Conservation (phyloP, 2,113 vertebrate genomes). For the Grus americana region DNA sequence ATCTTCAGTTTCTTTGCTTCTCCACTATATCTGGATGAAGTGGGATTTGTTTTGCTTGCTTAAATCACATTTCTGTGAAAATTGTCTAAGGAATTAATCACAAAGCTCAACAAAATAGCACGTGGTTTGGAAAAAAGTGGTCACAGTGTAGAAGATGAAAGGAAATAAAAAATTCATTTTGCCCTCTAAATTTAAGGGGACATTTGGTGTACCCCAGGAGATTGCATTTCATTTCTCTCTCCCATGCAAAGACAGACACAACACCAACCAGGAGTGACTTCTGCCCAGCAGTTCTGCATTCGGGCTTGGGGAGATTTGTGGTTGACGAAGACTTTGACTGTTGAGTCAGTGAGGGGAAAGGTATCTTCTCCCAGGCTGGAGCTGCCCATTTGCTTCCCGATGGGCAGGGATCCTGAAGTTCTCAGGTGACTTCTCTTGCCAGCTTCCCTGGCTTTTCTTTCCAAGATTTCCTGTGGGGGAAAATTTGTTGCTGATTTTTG, state of each 20-base stretch:
- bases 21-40: background rate
- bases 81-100: background rate
- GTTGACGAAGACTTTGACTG: background rate
- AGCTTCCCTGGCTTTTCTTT: background rate
- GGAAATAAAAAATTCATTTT: background rate
- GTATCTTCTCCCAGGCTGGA: background rate
- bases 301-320: background rate
- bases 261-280: background rate
- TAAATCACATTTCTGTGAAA: background rate
- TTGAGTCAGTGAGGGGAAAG: background rate
- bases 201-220: background rate
- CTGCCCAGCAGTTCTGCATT: background rate
- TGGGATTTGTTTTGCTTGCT: background rate
- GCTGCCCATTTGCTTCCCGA: background rate
- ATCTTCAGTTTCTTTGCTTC: background rate
- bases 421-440: background rate
- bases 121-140: background rate
- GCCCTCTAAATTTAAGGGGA: background rate
- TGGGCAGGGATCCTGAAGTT: background rate
- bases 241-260: background rate
- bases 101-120: background rate
- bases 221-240: too few relatives aligned
- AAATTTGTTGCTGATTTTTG: background rate
- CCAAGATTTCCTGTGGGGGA: background rate
- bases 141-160: background rate